phyloP scores from a whole-genome alignment of 2,888 invertebrate species.

The Drosophila subquinaria region DNA sequence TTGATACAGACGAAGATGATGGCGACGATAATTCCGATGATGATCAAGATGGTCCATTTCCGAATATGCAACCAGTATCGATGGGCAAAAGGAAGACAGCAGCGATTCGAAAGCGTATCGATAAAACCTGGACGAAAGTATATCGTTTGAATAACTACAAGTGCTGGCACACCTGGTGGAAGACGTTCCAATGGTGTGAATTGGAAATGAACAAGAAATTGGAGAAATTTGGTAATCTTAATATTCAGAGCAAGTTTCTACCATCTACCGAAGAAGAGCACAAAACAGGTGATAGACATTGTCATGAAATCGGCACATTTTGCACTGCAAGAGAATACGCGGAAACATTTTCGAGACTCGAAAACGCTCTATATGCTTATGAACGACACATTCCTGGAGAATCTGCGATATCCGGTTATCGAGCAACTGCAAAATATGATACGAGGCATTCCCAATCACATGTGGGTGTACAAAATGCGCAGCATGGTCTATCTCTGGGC shows the following conservation, averaged over 20 bases:
- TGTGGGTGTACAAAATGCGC: constrained; percentile 64
- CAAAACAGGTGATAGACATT: constrained; percentile 1
- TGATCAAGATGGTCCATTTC: constrained; percentile 18
- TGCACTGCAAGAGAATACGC: constrained; percentile 32
- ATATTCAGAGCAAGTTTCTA: constrained; percentile 34
- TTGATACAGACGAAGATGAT: constrained; percentile 6
- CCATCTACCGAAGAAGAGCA: background rate
- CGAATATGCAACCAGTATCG: background rate
- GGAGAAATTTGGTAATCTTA: constrained; percentile 25
- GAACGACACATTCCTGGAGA: constrained; percentile 50
- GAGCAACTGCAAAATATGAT: constrained; percentile 54
- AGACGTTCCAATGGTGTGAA: constrained; percentile 62
- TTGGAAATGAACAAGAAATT: constrained; percentile 43
- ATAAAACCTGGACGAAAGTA: constrained; percentile 34
- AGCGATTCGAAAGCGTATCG: constrained; percentile 17
- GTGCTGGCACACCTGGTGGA: constrained; percentile 61
- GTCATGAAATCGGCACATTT: constrained; percentile 34
- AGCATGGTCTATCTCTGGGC: constrained; percentile 57
- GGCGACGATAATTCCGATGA: constrained; percentile 35
- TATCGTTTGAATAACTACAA: constrained; percentile 47
- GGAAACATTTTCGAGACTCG: constrained; percentile 19
- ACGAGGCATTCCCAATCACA: constrained; percentile 50
- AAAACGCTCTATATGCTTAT: constrained; percentile 46
- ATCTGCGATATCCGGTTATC: constrained; percentile 15
- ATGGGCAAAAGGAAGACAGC: background rate